Evolutionary conservation across 2,888 invertebrate genomes (phyloP).

Genomic region (Aradus depressus): DNA sequence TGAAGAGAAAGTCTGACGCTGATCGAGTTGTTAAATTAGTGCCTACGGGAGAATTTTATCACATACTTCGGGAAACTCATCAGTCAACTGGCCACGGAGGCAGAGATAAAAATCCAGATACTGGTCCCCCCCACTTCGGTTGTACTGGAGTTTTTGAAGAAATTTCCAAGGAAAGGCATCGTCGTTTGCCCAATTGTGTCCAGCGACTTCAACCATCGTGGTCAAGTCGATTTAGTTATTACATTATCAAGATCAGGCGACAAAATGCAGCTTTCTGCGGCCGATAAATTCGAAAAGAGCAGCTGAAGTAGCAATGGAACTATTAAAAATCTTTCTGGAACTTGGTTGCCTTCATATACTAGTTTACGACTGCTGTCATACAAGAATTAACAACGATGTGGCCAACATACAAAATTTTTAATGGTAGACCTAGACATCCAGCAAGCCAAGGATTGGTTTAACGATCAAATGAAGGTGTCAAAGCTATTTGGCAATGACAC

Average conservation of each 20-base stretch:
- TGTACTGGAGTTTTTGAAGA: too few species aligned
- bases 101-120: too few species aligned
- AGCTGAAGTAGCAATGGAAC: slow-evolving; percentile 32
- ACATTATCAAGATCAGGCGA: slow-evolving; percentile 33
- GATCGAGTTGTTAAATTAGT: too few species aligned
- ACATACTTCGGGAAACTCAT: too few species aligned
- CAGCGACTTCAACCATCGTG: slow-evolving; percentile 32
- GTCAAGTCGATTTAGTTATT: slow-evolving; percentile 35
- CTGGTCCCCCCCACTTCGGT: too few species aligned
- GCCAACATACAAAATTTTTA: slow-evolving; percentile 35
- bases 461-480: too few species aligned
- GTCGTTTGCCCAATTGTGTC: slow-evolving; percentile 29
- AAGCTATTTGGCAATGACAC: too few species aligned
- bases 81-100: too few species aligned
- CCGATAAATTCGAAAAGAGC: slow-evolving; percentile 33
- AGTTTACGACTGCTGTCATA: slow-evolving; percentile 31
- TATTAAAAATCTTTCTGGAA: slow-evolving; percentile 23
- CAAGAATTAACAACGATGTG: slow-evolving; percentile 26
- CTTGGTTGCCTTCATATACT: slow-evolving; percentile 28
- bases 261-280: slow-evolving; percentile 34
- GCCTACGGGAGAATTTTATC: too few species aligned
- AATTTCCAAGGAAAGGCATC: too few species aligned
- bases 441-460: neutral
- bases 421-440: slow-evolving; percentile 33
- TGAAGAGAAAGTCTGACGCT: too few species aligned